Evolutionary conservation across 1,140 invertebrate genomes (phyloP).

Genomic region (Episyrphus balteatus): DNA sequence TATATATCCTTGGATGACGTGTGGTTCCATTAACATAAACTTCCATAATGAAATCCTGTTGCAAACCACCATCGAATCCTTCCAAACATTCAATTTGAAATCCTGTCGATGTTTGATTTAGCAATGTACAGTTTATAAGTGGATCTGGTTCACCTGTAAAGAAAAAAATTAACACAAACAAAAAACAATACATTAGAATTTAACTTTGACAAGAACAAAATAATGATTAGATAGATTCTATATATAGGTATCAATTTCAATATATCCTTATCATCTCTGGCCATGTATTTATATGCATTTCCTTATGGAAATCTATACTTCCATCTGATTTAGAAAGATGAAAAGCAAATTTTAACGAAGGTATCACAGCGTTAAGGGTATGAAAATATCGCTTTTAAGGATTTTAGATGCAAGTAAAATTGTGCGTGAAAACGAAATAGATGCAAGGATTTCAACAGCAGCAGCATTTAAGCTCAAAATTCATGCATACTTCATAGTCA

Average conservation of each 20-base stretch:
- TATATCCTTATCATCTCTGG: too few relatives aligned
- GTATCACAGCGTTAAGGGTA: neutral
- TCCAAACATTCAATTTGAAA: constrained; percentile 66
- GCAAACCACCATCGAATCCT: constrained; percentile 66
- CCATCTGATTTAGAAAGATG: too few relatives aligned
- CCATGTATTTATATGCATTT: too few relatives aligned
- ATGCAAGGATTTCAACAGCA: too few relatives aligned
- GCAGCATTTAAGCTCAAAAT: too few relatives aligned
- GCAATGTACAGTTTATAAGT: constrained; percentile 63
- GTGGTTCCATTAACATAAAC: constrained; percentile 41
- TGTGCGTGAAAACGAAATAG: too few relatives aligned
- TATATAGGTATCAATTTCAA: neutral
- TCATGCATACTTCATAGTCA: too few relatives aligned
- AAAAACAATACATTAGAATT: neutral
- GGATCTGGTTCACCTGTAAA: constrained; percentile 61
- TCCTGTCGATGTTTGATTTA: constrained; percentile 63
- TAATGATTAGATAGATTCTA: neutral
- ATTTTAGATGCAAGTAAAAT: too few relatives aligned
- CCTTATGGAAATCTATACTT: too few relatives aligned
- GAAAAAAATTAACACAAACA: neutral
- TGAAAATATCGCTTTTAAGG: neutral
- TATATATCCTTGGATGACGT: constrained; percentile 31
- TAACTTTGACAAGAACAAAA: neutral
- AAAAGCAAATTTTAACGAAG: neutral
- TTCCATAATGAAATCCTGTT: constrained; percentile 57